A percentile compares a stretch with the other conserved stretches of the same genome.
Conservation (phyloP, 2,888 invertebrate genomes). For the Cryptocephalus moraei region DNA sequence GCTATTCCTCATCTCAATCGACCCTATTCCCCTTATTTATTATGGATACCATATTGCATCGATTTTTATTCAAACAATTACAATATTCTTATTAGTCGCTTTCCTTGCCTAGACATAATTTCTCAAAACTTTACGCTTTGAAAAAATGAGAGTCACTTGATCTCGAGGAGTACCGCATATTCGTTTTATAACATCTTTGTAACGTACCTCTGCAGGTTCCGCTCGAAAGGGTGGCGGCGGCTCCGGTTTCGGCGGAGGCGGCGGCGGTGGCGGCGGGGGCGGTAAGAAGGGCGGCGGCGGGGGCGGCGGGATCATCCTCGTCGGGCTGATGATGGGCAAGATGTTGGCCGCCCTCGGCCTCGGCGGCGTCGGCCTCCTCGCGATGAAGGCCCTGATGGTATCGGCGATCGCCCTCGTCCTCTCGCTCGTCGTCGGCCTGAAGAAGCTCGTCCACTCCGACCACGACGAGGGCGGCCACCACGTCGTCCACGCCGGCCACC, state of each 20-base stretch:
- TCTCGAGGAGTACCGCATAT: no score
- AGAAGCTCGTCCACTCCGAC: constrained; percentile 53
- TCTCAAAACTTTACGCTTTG: no score
- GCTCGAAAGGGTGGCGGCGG: constrained; percentile 47
- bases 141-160: no score
- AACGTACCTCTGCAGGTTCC: constrained; percentile 24
- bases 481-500: constrained; percentile 45
- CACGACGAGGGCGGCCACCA: constrained; percentile 41
- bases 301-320: constrained; percentile 45
- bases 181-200: no score
- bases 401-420: constrained; percentile 66
- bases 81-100: no score
- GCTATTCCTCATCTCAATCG: no score
- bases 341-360: constrained; percentile 65
- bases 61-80: no score
- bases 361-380: constrained; percentile 63
- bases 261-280: constrained; percentile 42
- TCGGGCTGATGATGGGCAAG: constrained; percentile 69
- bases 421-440: constrained; percentile 63
- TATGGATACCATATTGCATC: no score
- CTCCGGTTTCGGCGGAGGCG: constrained; percentile 39
- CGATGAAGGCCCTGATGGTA: constrained; percentile 54
- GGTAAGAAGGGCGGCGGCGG: constrained; percentile 38
- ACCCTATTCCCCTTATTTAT: no score
- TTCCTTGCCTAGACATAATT: no score